These are phyloP conservation scores for Saccostrea cuccullata DNA, from an alignment of 1,140 invertebrate genomes.

Conservation along the genomic window DNA sequence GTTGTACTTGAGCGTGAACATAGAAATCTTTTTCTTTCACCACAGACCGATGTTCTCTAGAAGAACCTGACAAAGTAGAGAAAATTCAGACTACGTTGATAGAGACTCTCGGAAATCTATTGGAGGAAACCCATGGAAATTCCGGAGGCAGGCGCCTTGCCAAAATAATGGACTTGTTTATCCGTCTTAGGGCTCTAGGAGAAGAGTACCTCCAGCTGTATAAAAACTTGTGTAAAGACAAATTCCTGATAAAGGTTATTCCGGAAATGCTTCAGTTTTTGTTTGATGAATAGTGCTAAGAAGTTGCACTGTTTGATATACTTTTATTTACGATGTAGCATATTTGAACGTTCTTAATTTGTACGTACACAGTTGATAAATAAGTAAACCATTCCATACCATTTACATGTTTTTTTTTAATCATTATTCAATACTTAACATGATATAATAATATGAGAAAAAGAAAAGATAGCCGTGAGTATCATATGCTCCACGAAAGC, in stretches of 20 bases:
- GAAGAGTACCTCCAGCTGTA: constrained; percentile 39
- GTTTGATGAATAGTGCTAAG: constrained; percentile 28
- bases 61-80: constrained; percentile 62
- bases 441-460: not conserved
- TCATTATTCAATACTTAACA: not conserved
- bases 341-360: too few species aligned
- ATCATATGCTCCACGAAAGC: too few species aligned
- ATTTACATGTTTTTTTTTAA: not conserved
- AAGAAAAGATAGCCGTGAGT: too few species aligned
- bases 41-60: constrained; percentile 61
- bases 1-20: not conserved
- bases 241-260: constrained; percentile 27
- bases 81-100: constrained; percentile 65
- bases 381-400: not conserved
- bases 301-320: not conserved
- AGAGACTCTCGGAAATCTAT: not conserved
- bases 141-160: not conserved
- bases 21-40: not conserved
- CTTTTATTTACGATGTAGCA: too few species aligned
- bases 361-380: not conserved
- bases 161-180: constrained; percentile 40
- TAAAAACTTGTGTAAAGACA: constrained; percentile 40
- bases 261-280: constrained; percentile 46
- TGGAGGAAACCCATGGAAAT: constrained; percentile 26
- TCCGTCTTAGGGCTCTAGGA: constrained; percentile 22